Percentiles rank a stretch among this genome's conserved stretches.
Conservation (phyloP, 92 coral and sea anemone genomes). For the Plumapathes pennacea region DNA sequence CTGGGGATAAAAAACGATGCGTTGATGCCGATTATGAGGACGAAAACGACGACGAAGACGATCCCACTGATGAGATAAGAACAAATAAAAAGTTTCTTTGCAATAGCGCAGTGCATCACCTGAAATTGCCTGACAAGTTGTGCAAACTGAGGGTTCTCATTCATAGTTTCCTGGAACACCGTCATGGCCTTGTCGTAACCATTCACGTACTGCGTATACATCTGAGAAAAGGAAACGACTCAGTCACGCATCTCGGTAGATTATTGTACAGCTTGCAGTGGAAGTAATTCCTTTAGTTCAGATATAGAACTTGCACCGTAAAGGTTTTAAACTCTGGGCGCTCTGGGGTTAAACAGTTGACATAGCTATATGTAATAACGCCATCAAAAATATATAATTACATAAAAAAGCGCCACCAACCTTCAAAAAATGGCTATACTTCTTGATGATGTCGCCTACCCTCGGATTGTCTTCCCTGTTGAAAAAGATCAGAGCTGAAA, state of each 20-base stretch:
- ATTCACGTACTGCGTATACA: conserved; percentile 89
- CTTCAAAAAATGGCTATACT: conserved; percentile 90
- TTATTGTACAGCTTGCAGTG: too few relatives aligned
- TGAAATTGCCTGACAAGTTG: conserved; percentile 80
- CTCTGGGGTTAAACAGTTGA: too few relatives aligned
- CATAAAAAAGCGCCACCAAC: conserved; percentile 25
- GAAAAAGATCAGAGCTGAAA: too few relatives aligned
- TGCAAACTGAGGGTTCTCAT: conserved; percentile 91
- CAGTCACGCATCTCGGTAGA: too few relatives aligned
- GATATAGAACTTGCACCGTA: too few relatives aligned
- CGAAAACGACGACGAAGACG: not conserved
- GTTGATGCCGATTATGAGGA: not conserved
- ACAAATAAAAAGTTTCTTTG: too few relatives aligned
- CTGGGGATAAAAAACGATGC: not conserved
- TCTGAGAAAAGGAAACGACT: conserved; percentile 35
- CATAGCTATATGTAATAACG: too few relatives aligned
- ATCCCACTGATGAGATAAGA: not conserved
- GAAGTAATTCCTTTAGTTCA: too few relatives aligned
- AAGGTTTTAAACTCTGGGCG: too few relatives aligned
- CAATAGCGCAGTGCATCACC: conserved; percentile 26
- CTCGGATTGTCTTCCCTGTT: conserved; percentile 88
- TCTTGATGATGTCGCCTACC: conserved; percentile 93
- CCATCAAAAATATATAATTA: too few relatives aligned
- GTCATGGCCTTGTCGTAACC: conserved; percentile 88
- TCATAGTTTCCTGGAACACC: conserved; percentile 83